Conservation (phyloP, 2,888 invertebrate species). For the Lycaena phlaeas region DNA sequence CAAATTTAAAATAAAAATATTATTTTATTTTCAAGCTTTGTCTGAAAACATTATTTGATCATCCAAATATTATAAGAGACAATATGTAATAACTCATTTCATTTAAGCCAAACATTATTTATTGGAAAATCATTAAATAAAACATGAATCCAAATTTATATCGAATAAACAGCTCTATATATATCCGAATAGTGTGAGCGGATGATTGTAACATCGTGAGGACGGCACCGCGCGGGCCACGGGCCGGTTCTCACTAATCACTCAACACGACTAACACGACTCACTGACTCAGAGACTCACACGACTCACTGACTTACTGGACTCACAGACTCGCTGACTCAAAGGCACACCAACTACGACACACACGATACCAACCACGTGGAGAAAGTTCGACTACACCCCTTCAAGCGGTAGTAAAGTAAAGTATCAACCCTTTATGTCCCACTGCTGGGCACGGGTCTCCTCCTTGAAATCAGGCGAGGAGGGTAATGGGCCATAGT, state of each 20-base stretch:
- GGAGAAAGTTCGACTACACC: conserved; percentile 22
- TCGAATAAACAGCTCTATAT: conserved; percentile 17
- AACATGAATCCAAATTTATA: neutral
- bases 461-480: too few relatives aligned
- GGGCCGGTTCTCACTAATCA: conserved; percentile 26
- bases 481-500: neutral
- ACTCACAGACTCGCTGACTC: conserved; percentile 10
- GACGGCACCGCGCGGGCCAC: conserved; percentile 16
- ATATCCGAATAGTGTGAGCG: conserved; percentile 13
- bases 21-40: too few relatives aligned
- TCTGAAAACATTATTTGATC: too few relatives aligned
- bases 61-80: too few relatives aligned
- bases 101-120: too few relatives aligned
- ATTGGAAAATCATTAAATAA: neutral
- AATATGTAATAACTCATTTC: too few relatives aligned
- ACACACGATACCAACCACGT: conserved; percentile 13
- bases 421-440: neutral
- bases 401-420: conserved; percentile 21
- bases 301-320: conserved; percentile 21
- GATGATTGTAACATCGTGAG: conserved; percentile 28
- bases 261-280: conserved; percentile 28
- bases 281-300: conserved; percentile 16
- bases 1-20: too few relatives aligned
- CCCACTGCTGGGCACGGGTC: neutral
- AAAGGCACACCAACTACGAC: too few relatives aligned